Evolutionary conservation across 2,797 vertebrate species (phyloP), one percentile per base, ranked within the genome.

Genomic region (Pseudochirops corinnae): DNA sequence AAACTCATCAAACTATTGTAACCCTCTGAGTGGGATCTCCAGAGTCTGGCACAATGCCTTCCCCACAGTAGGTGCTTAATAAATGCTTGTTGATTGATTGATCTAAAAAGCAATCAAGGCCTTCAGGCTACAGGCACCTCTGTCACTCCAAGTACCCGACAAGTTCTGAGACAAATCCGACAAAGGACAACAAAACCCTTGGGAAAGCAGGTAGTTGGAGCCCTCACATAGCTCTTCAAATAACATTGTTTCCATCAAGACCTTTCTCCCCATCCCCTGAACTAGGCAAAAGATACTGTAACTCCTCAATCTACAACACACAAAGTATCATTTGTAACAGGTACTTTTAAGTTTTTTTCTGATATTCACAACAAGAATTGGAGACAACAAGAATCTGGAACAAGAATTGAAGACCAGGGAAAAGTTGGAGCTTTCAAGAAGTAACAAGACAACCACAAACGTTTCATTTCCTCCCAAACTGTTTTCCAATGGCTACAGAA

Each of bases 401-500:
- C 96, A 21, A 55, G 57, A 67, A 96, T 11, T 93, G 90, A 97
- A 39, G 57, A 91, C 6, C 29, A 93, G 96, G 92, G 53, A 50
- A 96, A 91, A 55, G 18, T 74, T 96, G 94, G 74, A 92, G 97
- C 31, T 33, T 92, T 5, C 53, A 62, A 33, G 46, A n/a, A 55
- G 9, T 94, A 91, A 92, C 55, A 90, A 92, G 58, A 93, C 94
- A 94, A 24, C 60, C 94, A 62, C 62, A 96, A 56, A 87, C 90
- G 26, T 13, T 94, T 97, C 92, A 55, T 94, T 96, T 96, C 92
- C 93, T 97, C 10, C 96, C 90, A 97, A 82, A 96, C 74, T 0
- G 0, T 50, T 97, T 91, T 90, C 56, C 91, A 62, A 55, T 96
- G 96, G 55, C 93, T 96, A 39, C 95, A 93, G 74, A 96, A 98